These are phyloP conservation scores for Drosophila asahinai DNA, from an alignment of 1,140 invertebrate species.

Conservation along the genomic window DNA sequence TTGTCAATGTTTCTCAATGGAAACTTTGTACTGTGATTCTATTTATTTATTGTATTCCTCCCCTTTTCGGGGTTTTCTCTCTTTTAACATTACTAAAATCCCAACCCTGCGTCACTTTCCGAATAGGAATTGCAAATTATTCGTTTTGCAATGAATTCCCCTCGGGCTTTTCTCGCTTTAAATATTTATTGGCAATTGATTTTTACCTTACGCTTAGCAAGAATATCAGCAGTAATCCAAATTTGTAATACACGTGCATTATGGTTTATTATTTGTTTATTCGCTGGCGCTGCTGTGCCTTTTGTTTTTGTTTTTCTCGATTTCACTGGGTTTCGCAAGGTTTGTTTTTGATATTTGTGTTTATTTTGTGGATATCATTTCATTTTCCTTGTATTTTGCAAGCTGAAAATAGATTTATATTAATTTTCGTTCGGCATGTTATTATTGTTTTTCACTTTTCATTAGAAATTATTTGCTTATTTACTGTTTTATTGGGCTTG, in stretches of 20 bases:
- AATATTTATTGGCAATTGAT: conserved; percentile 16
- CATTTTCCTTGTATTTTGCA: conserved; percentile 42
- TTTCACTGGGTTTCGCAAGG: conserved; percentile 30
- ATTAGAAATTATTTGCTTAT: conserved; percentile 4
- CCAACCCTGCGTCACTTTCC: conserved; percentile 2
- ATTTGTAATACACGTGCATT: conserved; percentile 81
- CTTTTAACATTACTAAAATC: conserved; percentile 11
- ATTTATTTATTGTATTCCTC: conserved; percentile 13
- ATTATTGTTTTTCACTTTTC: conserved; percentile 17
- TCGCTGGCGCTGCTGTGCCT: conserved; percentile 2
- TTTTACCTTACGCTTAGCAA: conserved; percentile 80
- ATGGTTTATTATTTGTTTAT: conserved; percentile 36
- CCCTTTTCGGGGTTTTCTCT: conserved; percentile 15
- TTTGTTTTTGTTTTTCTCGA: conserved; percentile 29
- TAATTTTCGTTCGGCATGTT: conserved; percentile 7
- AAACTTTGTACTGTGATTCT: conserved; percentile 59
- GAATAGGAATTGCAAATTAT: conserved; percentile 32
- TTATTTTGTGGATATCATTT: conserved; percentile 50
- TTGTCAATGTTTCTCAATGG: conserved; percentile 39
- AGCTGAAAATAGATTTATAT: conserved; percentile 43
- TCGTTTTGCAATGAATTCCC: neutral
- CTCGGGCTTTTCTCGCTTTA: neutral
- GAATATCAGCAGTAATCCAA: conserved; percentile 82
- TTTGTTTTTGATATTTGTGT: conserved; percentile 22
- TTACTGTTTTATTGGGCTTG: neutral